These are phyloP conservation scores for Bradynema listronoti DNA, from an alignment of 1,140 invertebrate species.

Conservation along the genomic window DNA sequence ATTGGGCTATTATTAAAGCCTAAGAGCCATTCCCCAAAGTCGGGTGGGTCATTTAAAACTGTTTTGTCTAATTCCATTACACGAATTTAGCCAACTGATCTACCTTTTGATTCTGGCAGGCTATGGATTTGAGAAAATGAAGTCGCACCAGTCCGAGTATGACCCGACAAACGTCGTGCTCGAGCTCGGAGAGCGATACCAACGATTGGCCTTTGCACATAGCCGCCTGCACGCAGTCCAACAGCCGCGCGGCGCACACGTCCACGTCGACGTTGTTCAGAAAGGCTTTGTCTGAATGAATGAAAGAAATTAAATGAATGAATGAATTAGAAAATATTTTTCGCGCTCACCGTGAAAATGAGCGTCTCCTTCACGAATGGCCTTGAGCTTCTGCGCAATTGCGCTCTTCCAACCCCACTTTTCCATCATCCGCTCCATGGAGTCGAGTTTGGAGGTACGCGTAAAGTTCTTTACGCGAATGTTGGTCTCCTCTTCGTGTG, in stretches of 20 bases:
- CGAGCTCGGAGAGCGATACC: slow-evolving; percentile 5
- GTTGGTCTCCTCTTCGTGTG: too few species aligned
- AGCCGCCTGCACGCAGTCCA: background rate
- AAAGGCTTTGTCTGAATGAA: slow-evolving; percentile 12
- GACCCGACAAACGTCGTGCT: background rate
- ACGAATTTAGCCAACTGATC: too few species aligned
- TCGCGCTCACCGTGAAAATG: background rate
- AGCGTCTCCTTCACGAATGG: slow-evolving; percentile 3
- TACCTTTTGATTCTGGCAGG: slow-evolving; percentile 2
- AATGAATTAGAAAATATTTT: background rate
- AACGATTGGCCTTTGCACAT: slow-evolving; percentile 16
- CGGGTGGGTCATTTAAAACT: too few species aligned
- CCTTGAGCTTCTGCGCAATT: slow-evolving; percentile 12
- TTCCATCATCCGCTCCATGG: slow-evolving; percentile 17
- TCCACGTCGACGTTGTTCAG: slow-evolving; percentile 8
- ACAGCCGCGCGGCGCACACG: slow-evolving; percentile 11
- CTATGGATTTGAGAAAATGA: background rate
- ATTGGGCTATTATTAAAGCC: too few species aligned
- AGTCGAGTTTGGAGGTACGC: background rate
- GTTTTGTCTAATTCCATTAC: too few species aligned
- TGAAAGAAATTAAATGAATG: background rate
- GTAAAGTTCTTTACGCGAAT: slow-evolving; percentile 5
- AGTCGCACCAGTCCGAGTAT: slow-evolving; percentile 7
- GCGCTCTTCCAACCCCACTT: slow-evolving; percentile 15
- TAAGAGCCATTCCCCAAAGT: too few species aligned